These are phyloP conservation scores for Camponotus fellah DNA, from an alignment of 2,888 invertebrate species.

Conservation along the genomic window DNA sequence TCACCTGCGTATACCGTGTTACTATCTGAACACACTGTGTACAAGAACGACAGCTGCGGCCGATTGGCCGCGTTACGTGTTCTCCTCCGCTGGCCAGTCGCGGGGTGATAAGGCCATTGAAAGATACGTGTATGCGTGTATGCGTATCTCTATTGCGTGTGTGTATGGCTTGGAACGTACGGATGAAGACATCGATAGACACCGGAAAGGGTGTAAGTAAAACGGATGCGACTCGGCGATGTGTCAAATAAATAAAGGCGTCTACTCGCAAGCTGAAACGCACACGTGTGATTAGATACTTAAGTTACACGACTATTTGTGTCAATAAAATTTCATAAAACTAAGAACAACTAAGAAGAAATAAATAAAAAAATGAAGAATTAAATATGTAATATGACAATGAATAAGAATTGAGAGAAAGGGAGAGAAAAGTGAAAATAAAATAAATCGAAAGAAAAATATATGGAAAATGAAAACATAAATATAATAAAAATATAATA, in stretches of 20 bases:
- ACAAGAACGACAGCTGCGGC: slow-evolving; percentile 53
- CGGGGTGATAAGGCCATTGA: slow-evolving; percentile 16
- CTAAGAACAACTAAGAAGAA: background rate
- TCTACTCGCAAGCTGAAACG: background rate
- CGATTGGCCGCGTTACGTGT: slow-evolving; percentile 60
- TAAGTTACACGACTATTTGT: background rate
- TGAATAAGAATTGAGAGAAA: background rate
- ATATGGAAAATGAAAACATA: background rate
- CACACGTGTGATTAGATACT: slow-evolving; percentile 2
- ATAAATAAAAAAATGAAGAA: background rate
- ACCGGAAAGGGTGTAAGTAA: slow-evolving; percentile 7
- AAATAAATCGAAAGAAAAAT: background rate
- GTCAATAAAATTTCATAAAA: background rate
- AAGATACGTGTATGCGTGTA: background rate
- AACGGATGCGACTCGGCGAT: slow-evolving; percentile 1
- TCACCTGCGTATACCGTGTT: slow-evolving; percentile 18
- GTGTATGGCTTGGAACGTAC: background rate
- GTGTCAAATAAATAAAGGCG: slow-evolving; percentile 4
- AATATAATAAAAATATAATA: background rate
- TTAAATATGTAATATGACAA: background rate
- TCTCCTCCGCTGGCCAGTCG: slow-evolving; percentile 60
- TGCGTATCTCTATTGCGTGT: background rate
- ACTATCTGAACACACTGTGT: slow-evolving; percentile 28
- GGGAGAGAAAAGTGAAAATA: background rate
- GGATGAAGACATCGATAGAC: slow-evolving; percentile 8